Evolutionary conservation across 2,797 vertebrate genomes (phyloP).

Genomic region (Lepus townsendii): DNA sequence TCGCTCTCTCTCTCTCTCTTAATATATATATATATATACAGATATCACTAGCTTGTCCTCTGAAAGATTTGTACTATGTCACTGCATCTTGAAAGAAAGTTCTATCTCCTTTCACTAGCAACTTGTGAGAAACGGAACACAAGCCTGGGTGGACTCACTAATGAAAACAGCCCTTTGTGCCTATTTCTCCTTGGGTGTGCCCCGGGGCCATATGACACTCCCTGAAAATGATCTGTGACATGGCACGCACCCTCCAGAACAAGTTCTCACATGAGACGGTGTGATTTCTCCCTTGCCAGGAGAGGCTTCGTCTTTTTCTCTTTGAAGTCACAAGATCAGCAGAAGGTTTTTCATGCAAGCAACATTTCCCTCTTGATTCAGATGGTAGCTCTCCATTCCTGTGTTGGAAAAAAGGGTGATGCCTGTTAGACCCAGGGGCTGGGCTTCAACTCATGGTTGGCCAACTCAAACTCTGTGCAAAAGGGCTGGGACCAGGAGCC

Average conservation of each 20-base stretch:
- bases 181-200: slow-evolving; percentile 23
- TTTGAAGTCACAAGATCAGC: slow-evolving; percentile 78
- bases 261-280: slow-evolving; percentile 57
- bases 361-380: slow-evolving; percentile 38
- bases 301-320: slow-evolving; percentile 66
- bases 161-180: slow-evolving; percentile 74
- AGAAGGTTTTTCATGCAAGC: slow-evolving; percentile 64
- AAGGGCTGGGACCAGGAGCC: background rate
- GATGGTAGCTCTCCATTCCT: background rate
- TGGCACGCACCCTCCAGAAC: slow-evolving; percentile 22
- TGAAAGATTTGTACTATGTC: slow-evolving; percentile 7
- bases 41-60: slow-evolving; percentile 4
- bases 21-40: background rate
- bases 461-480: background rate
- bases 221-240: slow-evolving; percentile 56
- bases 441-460: background rate
- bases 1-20: background rate
- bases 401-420: background rate
- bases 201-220: slow-evolving; percentile 52
- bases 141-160: background rate
- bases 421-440: slow-evolving; percentile 7
- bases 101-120: slow-evolving; percentile 30
- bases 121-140: slow-evolving; percentile 33
- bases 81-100: slow-evolving; percentile 54
- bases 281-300: slow-evolving; percentile 43